Conservation (phyloP, 2,113 vertebrate species). For the Ciconia boyciana region DNA sequence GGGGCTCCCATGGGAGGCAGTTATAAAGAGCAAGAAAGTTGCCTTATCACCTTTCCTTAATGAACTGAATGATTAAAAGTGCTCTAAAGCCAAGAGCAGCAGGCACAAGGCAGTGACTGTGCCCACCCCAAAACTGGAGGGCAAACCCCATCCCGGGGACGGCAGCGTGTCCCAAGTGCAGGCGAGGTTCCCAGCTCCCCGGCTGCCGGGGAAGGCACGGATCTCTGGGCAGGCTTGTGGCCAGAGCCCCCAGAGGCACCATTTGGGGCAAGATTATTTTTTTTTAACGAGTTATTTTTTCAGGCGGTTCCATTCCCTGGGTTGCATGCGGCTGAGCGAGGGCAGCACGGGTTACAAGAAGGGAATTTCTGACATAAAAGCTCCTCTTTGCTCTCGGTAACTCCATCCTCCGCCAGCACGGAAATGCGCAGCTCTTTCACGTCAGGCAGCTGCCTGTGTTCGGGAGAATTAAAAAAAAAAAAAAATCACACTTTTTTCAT, state of each 20-base stretch:
- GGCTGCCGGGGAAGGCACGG: neutral
- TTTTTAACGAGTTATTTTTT: neutral
- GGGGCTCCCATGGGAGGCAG: fast-evolving
- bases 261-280: neutral
- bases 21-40: neutral
- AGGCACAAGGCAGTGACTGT: neutral
- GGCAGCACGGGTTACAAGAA: neutral
- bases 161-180: neutral
- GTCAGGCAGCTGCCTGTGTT: constrained; percentile 83
- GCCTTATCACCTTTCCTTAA: neutral
- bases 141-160: neutral
- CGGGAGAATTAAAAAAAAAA: constrained; percentile 78
- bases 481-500: constrained; percentile 77
- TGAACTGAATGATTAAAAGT: neutral
- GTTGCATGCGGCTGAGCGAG: neutral
- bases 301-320: neutral
- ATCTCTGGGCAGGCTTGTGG: neutral
- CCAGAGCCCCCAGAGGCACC: fast-evolving
- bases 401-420: neutral
- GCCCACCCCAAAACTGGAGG: neutral
- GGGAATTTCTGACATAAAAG: constrained; percentile 9
- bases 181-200: fast-evolving
- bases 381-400: neutral
- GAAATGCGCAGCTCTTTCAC: neutral
- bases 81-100: neutral